phyloP scores from a whole-genome alignment of 2,797 vertebrate genomes.

The Sitta carolinensis region DNA sequence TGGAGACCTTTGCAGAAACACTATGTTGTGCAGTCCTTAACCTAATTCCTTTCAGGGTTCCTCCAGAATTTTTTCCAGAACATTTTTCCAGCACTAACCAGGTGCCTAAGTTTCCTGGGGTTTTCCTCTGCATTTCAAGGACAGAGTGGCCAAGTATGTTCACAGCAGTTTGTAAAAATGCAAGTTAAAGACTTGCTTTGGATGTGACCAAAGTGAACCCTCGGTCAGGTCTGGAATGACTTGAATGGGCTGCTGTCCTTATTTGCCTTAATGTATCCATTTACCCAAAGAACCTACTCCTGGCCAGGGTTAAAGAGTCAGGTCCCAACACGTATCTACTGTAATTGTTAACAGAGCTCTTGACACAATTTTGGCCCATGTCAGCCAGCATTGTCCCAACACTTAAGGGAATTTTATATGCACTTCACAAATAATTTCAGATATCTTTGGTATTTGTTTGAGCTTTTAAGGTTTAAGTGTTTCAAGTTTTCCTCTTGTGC shows the following conservation, averaged over 20 bases:
- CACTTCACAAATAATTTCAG: background rate
- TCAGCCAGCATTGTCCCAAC: background rate
- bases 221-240: background rate
- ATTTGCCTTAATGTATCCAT: background rate
- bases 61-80: background rate
- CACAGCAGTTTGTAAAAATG: background rate
- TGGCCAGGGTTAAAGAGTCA: background rate
- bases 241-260: background rate
- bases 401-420: background rate
- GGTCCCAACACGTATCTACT: background rate
- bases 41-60: background rate
- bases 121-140: background rate
- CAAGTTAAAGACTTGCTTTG: background rate
- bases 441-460: background rate
- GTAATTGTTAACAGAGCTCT: background rate
- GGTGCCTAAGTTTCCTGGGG: background rate
- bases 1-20: background rate
- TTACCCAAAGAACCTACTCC: background rate
- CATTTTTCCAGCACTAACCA: background rate
- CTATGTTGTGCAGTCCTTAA: background rate
- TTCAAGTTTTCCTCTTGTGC: background rate
- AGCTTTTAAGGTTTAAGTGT: background rate
- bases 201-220: background rate
- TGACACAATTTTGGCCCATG: background rate
- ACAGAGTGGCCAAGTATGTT: background rate